Conservation (phyloP, 53 echinoderm and acorn worm species). For the Holothuria leucospilota region DNA sequence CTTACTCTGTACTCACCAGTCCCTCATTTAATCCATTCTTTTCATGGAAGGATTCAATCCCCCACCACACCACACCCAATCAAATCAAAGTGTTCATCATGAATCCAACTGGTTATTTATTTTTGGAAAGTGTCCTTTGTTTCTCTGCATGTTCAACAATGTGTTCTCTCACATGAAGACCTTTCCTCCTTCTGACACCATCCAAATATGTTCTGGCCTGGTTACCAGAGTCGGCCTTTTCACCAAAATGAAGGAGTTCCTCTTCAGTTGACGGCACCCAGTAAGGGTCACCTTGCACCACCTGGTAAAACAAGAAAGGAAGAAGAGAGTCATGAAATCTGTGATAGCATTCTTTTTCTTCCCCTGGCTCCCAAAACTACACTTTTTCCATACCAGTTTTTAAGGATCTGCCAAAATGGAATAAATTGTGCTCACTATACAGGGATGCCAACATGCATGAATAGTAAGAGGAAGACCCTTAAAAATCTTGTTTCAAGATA, state of each 20-base stretch:
- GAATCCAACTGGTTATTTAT: conserved; percentile 60
- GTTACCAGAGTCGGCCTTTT: conserved; percentile 96
- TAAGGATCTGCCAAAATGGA: too few species aligned
- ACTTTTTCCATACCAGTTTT: background rate
- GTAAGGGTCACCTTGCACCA: conserved; percentile 89
- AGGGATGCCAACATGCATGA: too few species aligned
- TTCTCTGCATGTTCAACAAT: conserved; percentile 99
- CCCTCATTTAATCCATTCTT: too few species aligned
- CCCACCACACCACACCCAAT: too few species aligned
- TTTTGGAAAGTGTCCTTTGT: conserved; percentile 86
- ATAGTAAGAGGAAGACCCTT: too few species aligned
- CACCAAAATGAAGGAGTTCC: conserved; percentile 97
- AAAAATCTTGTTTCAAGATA: too few species aligned
- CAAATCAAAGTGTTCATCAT: too few species aligned
- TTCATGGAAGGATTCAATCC: too few species aligned
- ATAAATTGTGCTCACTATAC: too few species aligned
- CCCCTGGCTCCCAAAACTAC: background rate
- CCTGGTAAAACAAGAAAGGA: conserved; percentile 55
- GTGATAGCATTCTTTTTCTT: background rate
- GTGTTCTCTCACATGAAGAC: conserved; percentile 87
- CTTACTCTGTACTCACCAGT: too few species aligned
- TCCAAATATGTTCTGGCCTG: conserved; percentile 93
- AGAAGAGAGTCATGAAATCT: background rate
- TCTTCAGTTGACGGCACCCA: conserved; percentile 99
- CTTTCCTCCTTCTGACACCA: conserved; percentile 86